These are phyloP conservation scores for Oscheius myriophilus DNA, from an alignment of 2,888 invertebrate species.

Conservation along the genomic window DNA sequence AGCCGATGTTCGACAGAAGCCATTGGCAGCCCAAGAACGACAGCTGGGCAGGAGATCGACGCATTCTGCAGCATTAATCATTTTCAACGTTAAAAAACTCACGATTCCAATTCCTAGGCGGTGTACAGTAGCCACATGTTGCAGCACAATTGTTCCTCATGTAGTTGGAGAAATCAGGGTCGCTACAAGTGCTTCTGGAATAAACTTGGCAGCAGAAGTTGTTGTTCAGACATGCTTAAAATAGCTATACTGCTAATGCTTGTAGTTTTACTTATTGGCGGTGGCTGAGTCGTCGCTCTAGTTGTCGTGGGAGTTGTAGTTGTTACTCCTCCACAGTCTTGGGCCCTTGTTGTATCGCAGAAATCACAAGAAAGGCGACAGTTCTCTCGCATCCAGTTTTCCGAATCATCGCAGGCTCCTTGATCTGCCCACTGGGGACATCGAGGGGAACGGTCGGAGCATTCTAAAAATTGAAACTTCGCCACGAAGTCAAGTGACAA, in stretches of 20 bases:
- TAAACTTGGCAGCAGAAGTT: neutral
- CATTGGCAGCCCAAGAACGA: neutral
- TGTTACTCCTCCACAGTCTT: neutral
- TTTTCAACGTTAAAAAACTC: neutral
- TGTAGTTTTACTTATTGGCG: neutral
- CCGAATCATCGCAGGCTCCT: neutral
- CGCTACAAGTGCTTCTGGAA: neutral
- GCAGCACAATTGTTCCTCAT: neutral
- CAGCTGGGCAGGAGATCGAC: neutral
- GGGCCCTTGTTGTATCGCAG: neutral
- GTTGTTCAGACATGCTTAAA: conserved; percentile 5
- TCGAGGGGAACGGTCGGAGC: neutral
- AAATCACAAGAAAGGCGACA: neutral
- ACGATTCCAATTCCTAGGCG: conserved; percentile 3
- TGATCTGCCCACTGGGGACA: neutral
- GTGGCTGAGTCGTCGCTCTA: neutral
- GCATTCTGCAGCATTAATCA: neutral
- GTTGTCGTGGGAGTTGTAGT: conserved; percentile 7
- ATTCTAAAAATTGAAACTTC: neutral
- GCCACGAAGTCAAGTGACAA: neutral
- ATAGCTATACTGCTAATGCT: neutral
- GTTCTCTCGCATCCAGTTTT: conserved; percentile 4
- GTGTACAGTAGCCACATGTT: neutral
- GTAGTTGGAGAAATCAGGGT: neutral
- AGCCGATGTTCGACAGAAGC: neutral